These are phyloP conservation scores for Simalia tracyae DNA, from an alignment of 2,797 vertebrate genomes.

Conservation along the genomic window DNA sequence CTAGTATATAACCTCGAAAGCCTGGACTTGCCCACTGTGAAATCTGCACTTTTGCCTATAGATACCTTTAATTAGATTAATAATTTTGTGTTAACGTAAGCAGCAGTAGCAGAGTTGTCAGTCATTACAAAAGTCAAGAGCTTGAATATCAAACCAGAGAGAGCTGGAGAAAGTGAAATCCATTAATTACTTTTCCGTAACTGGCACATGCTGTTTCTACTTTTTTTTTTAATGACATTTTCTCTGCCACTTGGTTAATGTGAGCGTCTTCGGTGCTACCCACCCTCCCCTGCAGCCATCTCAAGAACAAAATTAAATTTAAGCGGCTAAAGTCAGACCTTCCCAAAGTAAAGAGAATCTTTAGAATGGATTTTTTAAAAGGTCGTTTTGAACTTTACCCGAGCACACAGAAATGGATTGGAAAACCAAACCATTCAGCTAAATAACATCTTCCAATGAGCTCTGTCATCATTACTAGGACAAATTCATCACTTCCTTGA, in stretches of 20 bases:
- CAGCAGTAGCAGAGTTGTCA: conserved; percentile 28
- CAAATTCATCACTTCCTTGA: conserved; percentile 60
- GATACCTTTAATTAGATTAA: conserved; percentile 45
- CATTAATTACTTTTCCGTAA: conserved; percentile 54
- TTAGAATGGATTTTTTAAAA: conserved; percentile 74
- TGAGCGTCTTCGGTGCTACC: conserved; percentile 20
- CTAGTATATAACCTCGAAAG: not conserved
- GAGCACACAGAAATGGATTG: conserved; percentile 43
- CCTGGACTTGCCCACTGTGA: conserved; percentile 21
- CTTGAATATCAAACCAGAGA: conserved; percentile 53
- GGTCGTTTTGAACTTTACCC: conserved; percentile 72
- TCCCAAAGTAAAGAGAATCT: conserved; percentile 69
- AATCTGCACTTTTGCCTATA: conserved; percentile 31
- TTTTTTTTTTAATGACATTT: conserved; percentile 57
- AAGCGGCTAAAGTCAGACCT: conserved; percentile 66
- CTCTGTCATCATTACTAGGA: conserved; percentile 62
- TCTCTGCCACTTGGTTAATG: conserved; percentile 60
- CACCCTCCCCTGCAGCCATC: conserved; percentile 28
- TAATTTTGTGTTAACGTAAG: conserved; percentile 45
- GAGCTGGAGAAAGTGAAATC: conserved; percentile 42
- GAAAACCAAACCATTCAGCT: conserved; percentile 54
- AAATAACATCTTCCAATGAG: conserved; percentile 67
- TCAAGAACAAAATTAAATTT: conserved; percentile 69
- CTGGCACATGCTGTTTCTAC: conserved; percentile 46
- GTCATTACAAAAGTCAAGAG: conserved; percentile 44